These are phyloP conservation scores for Sclerurus mexicanus DNA, from an alignment of 2,113 vertebrate species.

Conservation along the genomic window DNA sequence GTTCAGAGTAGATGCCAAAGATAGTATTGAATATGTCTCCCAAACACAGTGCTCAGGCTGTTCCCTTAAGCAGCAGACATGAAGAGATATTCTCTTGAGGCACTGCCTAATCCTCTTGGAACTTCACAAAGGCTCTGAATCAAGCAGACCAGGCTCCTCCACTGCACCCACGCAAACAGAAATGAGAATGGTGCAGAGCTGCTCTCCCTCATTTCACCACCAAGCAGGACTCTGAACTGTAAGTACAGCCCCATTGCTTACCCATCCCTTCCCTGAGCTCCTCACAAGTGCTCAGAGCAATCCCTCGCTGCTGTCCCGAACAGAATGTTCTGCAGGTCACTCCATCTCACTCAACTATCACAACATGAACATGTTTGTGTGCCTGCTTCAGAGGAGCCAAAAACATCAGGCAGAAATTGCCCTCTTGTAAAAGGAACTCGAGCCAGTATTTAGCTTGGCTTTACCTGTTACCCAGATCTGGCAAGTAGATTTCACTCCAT, in stretches of 20 bases:
- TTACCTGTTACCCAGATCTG: neutral
- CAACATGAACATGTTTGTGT: neutral
- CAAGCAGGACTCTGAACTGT: neutral
- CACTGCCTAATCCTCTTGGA: neutral
- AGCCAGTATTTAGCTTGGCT: conserved; percentile 46
- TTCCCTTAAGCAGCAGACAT: neutral
- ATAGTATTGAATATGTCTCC: neutral
- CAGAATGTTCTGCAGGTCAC: conserved; percentile 35
- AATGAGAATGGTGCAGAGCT: neutral
- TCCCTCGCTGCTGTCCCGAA: neutral
- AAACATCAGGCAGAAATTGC: conserved; percentile 8
- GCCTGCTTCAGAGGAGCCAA: conserved; percentile 12
- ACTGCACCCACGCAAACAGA: neutral
- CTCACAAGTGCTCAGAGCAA: neutral
- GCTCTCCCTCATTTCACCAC: neutral
- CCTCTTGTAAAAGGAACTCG: neutral
- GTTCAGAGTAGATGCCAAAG: neutral
- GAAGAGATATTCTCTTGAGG: neutral
- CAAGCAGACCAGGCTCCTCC: neutral
- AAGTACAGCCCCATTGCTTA: neutral
- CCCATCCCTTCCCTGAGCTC: neutral
- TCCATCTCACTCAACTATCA: neutral
- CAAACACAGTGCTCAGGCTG: neutral
- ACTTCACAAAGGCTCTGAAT: neutral
- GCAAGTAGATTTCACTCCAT: neutral